Evolutionary conservation across 1,140 invertebrate species (phyloP), one percentile per base, ranked within the genome.

Genomic region (Dryas iulia): DNA sequence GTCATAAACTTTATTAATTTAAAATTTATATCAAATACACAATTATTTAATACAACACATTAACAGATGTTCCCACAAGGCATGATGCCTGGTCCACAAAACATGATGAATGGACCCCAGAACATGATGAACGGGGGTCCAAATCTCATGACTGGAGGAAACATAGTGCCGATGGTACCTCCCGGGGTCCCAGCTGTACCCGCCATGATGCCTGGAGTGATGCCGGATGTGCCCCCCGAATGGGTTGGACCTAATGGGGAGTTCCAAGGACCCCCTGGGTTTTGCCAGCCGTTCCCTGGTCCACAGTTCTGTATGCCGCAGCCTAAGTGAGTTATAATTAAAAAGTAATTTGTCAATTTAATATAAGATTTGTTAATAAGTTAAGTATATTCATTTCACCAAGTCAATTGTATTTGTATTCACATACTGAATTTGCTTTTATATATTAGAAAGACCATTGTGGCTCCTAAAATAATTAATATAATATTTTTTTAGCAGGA

Each of bases 221-320:
- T 82, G 54, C 76, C 76, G 0, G 80, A 82, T 31, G 28, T 78
- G 8, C 76, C 76, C 0, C 65, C 71, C 0, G 80, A 82, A 18
- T 82, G 80, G 80, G 69, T 79, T 0, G 78, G 74, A 1, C 71
- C 80, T 0, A 77, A 73, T 54, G 76, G 76, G 1, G 80, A 82
- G 11, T 82, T 77, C 23, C 78, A 80, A 24, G 74, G 76, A 0
- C 78, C 79, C 0, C 79, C 79, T 1, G 79, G 78, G 0, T 91
- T 82, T 69, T 87, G 83, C 26, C 83, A 82, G 12, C 78, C 88
- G 0, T 90, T 80, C 57, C 76, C 81, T 10, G 79, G 75, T 26
- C 65, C 82, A n/a, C 85, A 86, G 33, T 89, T 83, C 59, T 88
- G 84, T 61, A 80, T 90, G 82, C 86, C 86, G 12, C 88, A 90